These are phyloP conservation scores for Tangara arthus DNA, from an alignment of 2,797 vertebrate species.

Conservation along the genomic window DNA sequence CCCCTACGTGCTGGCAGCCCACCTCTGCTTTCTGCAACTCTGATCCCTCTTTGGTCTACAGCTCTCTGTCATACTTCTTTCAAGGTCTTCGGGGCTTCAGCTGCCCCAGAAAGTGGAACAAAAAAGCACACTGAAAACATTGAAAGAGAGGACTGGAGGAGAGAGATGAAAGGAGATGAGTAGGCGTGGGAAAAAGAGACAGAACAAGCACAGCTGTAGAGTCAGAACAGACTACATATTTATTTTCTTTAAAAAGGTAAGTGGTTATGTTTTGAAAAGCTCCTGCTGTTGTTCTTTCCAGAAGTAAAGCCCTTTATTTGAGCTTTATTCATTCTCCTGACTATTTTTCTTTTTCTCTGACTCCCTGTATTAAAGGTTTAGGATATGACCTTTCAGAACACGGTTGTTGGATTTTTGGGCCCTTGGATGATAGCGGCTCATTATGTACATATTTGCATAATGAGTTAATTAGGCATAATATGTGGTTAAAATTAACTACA, in stretches of 20 bases:
- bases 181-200: conserved; percentile 30
- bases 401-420: conserved; percentile 9
- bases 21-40: background rate
- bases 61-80: background rate
- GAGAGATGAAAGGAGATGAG: conserved; percentile 6
- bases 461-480: conserved; percentile 59
- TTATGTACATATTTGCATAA: conserved; percentile 62
- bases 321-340: background rate
- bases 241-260: conserved; percentile 61
- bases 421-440: conserved; percentile 4
- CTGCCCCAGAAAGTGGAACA: background rate
- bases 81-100: background rate
- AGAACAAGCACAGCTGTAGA: conserved; percentile 19
- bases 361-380: background rate
- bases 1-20: background rate
- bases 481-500: conserved; percentile 49
- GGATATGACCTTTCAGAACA: conserved; percentile 13
- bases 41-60: background rate
- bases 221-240: conserved; percentile 32
- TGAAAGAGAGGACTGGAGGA: background rate
- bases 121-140: background rate
- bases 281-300: conserved; percentile 45
- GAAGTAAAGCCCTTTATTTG: background rate
- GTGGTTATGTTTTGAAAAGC: conserved; percentile 47
- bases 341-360: background rate